Conservation (phyloP, 1,140 invertebrate genomes). For the Tetragnatha versicolor region DNA sequence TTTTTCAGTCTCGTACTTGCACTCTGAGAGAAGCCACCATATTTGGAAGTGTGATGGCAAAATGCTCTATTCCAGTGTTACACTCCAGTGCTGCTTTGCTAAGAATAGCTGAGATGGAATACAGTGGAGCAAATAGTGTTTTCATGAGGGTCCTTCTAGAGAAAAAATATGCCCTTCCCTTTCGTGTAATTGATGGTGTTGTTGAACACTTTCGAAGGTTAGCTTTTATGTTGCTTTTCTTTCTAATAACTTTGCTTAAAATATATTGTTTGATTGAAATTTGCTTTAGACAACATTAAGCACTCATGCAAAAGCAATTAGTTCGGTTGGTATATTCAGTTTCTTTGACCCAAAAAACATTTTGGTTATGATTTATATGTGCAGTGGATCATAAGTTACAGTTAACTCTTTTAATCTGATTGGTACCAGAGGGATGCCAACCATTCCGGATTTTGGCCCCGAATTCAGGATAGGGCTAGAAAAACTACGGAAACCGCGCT, state of each 20-base stretch:
- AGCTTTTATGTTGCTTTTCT: conserved; percentile 43
- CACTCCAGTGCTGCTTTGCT: conserved; percentile 94
- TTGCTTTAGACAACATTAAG: neutral
- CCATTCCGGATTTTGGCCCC: too few species aligned
- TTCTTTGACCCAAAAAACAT: too few species aligned
- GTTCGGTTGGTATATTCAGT: too few species aligned
- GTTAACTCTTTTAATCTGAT: too few species aligned
- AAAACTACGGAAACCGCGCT: too few species aligned
- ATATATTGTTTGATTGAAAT: neutral
- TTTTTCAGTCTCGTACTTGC: conserved; percentile 82
- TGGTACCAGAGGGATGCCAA: too few species aligned
- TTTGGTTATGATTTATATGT: too few species aligned
- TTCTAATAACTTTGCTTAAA: neutral
- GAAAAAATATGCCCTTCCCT: conserved; percentile 98
- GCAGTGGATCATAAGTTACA: too few species aligned
- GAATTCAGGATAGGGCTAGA: too few species aligned
- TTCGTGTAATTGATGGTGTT: conserved; percentile 92
- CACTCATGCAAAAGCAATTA: neutral
- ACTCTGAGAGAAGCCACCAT: conserved; percentile 95
- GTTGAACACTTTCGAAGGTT: conserved; percentile 93
- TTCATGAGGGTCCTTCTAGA: conserved; percentile 94
- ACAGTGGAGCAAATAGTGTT: conserved; percentile 96
- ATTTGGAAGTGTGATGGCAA: conserved; percentile 87
- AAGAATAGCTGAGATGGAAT: conserved; percentile 97
- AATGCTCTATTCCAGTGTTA: conserved; percentile 93